phyloP scores from a whole-genome alignment of 2,797 vertebrate genomes.

The Esox lucius region DNA sequence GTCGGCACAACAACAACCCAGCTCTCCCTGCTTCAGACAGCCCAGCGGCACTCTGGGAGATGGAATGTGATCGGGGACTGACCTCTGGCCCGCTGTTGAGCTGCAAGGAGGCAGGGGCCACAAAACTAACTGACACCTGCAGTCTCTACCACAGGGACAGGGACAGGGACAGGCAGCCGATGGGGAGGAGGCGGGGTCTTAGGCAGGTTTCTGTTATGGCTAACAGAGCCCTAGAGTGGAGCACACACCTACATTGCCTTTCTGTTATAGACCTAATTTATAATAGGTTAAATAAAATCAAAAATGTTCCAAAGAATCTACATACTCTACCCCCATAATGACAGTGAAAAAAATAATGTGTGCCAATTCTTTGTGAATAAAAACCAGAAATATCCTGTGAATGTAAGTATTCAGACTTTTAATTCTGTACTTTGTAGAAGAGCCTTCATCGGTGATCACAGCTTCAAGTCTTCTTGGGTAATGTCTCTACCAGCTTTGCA shows the following conservation, averaged over 20 bases:
- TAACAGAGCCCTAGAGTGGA: background rate
- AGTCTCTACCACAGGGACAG: conserved; percentile 2
- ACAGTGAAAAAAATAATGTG: too few species aligned
- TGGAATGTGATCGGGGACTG: conserved; percentile 59
- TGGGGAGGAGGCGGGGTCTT: background rate
- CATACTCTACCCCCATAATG: too few species aligned
- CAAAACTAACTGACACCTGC: conserved; percentile 18
- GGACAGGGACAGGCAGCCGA: background rate
- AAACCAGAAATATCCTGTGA: too few species aligned
- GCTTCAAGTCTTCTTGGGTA: too few species aligned
- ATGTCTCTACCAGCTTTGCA: too few species aligned
- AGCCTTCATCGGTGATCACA: too few species aligned
- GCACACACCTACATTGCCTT: background rate
- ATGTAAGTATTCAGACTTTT: too few species aligned
- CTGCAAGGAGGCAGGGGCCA: conserved; percentile 14
- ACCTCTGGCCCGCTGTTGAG: conserved; percentile 51
- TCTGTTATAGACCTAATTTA: too few species aligned
- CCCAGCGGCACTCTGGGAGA: conserved; percentile 62
- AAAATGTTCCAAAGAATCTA: too few species aligned
- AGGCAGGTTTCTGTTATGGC: background rate
- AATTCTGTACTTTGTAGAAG: too few species aligned
- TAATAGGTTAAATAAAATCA: too few species aligned
- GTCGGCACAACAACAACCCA: conserved; percentile 50
- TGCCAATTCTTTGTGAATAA: too few species aligned
- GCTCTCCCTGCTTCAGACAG: conserved; percentile 41